These are phyloP conservation scores for Digitonthophagus gazella DNA, from an alignment of 2,888 invertebrate species.

Conservation along the genomic window DNA sequence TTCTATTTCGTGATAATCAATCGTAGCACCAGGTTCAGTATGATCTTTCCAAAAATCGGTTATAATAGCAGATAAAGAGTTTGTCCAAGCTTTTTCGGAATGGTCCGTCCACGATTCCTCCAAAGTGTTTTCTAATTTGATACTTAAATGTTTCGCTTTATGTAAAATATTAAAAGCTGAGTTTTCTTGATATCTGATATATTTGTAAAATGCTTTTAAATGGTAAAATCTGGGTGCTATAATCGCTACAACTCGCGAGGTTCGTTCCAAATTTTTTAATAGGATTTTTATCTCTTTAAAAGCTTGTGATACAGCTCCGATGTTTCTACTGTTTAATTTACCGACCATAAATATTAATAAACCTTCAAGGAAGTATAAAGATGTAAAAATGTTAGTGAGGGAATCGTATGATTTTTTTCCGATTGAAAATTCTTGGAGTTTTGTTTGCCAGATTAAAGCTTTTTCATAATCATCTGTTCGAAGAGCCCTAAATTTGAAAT, in stretches of 20 bases:
- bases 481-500: slow-evolving; percentile 58
- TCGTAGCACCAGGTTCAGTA: slow-evolving; percentile 47
- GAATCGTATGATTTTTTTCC: slow-evolving; percentile 42
- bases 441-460: slow-evolving; percentile 56
- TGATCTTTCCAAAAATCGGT: slow-evolving; percentile 56
- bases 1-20: slow-evolving; percentile 53
- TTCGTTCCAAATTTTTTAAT: slow-evolving; percentile 40
- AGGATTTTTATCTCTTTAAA: slow-evolving; percentile 41
- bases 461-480: slow-evolving; percentile 60
- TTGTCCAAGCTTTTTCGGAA: slow-evolving; percentile 57
- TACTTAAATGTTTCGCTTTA: slow-evolving; percentile 49
- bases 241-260: slow-evolving; percentile 39
- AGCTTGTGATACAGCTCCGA: slow-evolving; percentile 37
- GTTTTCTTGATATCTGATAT: slow-evolving; percentile 51
- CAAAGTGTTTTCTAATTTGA: slow-evolving; percentile 48
- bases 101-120: slow-evolving; percentile 56
- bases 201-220: slow-evolving; percentile 56
- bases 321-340: slow-evolving; percentile 43
- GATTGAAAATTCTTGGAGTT: slow-evolving; percentile 46
- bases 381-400: slow-evolving; percentile 50
- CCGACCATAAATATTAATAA: slow-evolving; percentile 55
- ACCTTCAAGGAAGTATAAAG: slow-evolving; percentile 58
- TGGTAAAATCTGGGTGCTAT: slow-evolving; percentile 52
- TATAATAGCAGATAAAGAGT: slow-evolving; percentile 49
- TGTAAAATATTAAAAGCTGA: slow-evolving; percentile 49